Conservation (phyloP, 1,140 invertebrate species). For the Drosophila nikananu region DNA sequence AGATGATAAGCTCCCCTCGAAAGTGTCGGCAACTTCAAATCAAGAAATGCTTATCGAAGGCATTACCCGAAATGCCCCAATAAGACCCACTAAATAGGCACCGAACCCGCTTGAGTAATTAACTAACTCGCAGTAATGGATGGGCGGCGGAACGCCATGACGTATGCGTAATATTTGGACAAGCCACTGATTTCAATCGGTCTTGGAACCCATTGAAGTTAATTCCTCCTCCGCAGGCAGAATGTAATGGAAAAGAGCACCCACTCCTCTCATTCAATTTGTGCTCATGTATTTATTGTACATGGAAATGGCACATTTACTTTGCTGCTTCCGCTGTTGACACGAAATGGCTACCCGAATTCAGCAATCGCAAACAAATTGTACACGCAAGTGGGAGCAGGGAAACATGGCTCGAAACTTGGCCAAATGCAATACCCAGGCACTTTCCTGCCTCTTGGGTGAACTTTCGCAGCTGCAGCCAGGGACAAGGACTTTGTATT, state of each 20-base stretch:
- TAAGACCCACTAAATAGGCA: constrained; percentile 48
- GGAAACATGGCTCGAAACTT: constrained; percentile 34
- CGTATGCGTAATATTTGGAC: constrained; percentile 66
- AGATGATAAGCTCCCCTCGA: constrained; percentile 9
- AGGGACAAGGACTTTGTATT: constrained; percentile 33
- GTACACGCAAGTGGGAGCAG: constrained; percentile 43
- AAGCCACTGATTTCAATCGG: constrained; percentile 45
- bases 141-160: constrained; percentile 44
- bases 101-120: constrained; percentile 35
- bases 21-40: constrained; percentile 49
- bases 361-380: constrained; percentile 36
- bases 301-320: constrained; percentile 71
- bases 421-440: constrained; percentile 37
- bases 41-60: constrained; percentile 27
- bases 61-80: constrained; percentile 41
- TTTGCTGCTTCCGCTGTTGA: constrained; percentile 74
- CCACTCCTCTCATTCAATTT: constrained; percentile 37
- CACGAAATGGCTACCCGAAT: constrained; percentile 62
- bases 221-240: constrained; percentile 13
- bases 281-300: constrained; percentile 61
- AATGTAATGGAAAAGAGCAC: constrained; percentile 12
- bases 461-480: constrained; percentile 56
- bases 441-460: constrained; percentile 12
- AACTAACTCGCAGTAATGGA: constrained; percentile 64
- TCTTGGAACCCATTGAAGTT: constrained; percentile 19